Percentiles rank a stretch among this genome's conserved stretches.
phyloP scores from a whole-genome alignment of 1,140 invertebrate species.

The Drosophila bocqueti region DNA sequence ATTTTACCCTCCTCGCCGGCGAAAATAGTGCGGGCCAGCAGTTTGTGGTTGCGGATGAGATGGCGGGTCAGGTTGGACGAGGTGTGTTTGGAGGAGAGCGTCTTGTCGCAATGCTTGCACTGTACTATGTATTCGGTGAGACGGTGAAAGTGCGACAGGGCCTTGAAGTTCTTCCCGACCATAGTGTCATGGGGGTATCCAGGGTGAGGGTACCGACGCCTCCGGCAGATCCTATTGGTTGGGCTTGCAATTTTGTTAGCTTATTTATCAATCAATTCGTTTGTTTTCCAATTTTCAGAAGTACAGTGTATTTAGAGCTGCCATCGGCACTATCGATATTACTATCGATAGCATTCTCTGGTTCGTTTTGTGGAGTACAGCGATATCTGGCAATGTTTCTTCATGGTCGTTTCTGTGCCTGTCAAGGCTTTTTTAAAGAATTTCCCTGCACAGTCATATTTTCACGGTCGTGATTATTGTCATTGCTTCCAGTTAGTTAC shows the following conservation, averaged over 20 bases:
- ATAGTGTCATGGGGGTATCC: conserved; percentile 40
- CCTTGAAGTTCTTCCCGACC: conserved; percentile 74
- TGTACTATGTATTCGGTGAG: conserved; percentile 72
- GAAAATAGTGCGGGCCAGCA: conserved; percentile 60
- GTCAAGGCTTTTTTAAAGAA: no score
- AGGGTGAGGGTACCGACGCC: conserved; percentile 3
- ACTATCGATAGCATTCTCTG: not conserved
- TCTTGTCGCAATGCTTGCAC: conserved; percentile 78
- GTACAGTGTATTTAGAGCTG: conserved; percentile 16
- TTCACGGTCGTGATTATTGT: no score
- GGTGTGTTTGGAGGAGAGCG: conserved; percentile 73
- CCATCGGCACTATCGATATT: not conserved
- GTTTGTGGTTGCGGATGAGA: conserved; percentile 69
- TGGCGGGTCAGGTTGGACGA: conserved; percentile 76
- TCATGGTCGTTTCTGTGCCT: no score
- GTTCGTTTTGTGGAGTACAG: not conserved
- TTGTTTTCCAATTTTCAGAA: conserved; percentile 14
- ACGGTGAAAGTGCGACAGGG: conserved; percentile 69
- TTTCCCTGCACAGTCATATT: no score
- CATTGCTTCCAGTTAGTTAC: no score
- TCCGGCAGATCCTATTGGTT: conserved; percentile 4
- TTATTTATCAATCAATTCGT: conserved; percentile 16
- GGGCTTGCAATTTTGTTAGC: conserved; percentile 7
- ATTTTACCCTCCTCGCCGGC: conserved; percentile 72
- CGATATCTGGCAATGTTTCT: not conserved